phyloP scores from a whole-genome alignment of 2,888 invertebrate species.

The Spilarctia lutea region DNA sequence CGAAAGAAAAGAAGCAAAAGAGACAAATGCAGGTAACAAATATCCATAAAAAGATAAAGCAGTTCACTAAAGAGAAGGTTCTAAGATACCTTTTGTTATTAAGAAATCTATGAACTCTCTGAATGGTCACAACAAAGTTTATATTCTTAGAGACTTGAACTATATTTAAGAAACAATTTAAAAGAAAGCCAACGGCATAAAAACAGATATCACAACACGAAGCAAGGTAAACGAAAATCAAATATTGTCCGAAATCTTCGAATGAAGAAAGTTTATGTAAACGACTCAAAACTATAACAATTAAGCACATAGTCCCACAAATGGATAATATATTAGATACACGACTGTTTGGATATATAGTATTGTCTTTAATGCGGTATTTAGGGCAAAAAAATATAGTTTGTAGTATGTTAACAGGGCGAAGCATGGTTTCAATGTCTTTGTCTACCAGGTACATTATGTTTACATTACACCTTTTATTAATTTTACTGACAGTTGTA shows the following conservation, averaged over 20 bases:
- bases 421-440: constrained; percentile 25
- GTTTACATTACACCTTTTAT: not conserved
- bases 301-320: constrained; percentile 5
- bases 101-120: constrained; percentile 26
- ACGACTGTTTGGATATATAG: constrained; percentile 16
- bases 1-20: not conserved
- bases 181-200: constrained; percentile 1
- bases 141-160: constrained; percentile 7
- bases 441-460: constrained; percentile 9
- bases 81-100: constrained; percentile 6
- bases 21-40: not conserved
- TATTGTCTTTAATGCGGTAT: constrained; percentile 22
- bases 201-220: not conserved
- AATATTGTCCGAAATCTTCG: not conserved
- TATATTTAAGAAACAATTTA: constrained; percentile 17
- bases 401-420: constrained; percentile 30
- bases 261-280: not conserved
- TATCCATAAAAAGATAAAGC: constrained; percentile 3
- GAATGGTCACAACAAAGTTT: constrained; percentile 24
- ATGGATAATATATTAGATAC: constrained; percentile 15
- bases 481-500: not conserved
- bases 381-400: constrained; percentile 18
- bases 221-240: not conserved
- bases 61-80: constrained; percentile 14
- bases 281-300: not conserved